Evolutionary conservation across 2,797 vertebrate genomes (phyloP).

Genomic region (Gorsachius magnificus): DNA sequence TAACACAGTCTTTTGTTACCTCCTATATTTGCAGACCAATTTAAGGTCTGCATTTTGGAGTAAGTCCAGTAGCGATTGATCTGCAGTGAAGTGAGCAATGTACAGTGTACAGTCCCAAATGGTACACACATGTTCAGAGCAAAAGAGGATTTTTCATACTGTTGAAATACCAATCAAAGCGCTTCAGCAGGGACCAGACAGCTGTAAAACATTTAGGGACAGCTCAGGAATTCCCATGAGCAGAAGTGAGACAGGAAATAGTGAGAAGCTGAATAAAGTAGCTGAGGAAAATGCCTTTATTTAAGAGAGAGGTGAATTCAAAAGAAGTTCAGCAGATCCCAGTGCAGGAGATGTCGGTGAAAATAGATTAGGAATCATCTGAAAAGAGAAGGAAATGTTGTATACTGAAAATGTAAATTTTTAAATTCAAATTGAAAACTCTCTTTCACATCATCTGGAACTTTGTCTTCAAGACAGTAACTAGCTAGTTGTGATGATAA

Average conservation of each 20-base stretch:
- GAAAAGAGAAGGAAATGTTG: not conserved
- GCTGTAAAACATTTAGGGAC: slow-evolving; percentile 59
- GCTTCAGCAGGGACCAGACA: slow-evolving; percentile 29
- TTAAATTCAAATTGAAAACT: not conserved
- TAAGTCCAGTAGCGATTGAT: slow-evolving; percentile 38
- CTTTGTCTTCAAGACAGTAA: not conserved
- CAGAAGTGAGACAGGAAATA: slow-evolving; percentile 42
- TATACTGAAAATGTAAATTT: not conserved
- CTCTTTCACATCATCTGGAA: not conserved
- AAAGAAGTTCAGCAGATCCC: not conserved
- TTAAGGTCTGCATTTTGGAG: slow-evolving; percentile 15
- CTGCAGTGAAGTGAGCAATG: not conserved
- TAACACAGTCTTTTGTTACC: not conserved
- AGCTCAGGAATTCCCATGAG: slow-evolving; percentile 58
- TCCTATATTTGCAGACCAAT: not conserved
- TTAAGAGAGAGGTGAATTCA: not conserved
- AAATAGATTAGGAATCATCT: not conserved
- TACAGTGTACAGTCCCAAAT: slow-evolving; percentile 27
- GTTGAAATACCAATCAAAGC: slow-evolving; percentile 36
- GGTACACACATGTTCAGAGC: slow-evolving; percentile 30
- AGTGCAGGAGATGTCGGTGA: not conserved
- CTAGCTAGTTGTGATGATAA: not conserved
- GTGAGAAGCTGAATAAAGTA: slow-evolving; percentile 38
- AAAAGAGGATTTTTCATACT: slow-evolving; percentile 33
- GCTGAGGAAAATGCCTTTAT: slow-evolving; percentile 37